Base-by-base conservation (phyloP, 1,140 invertebrate species). In the Tetramorium alpestre region DNA sequence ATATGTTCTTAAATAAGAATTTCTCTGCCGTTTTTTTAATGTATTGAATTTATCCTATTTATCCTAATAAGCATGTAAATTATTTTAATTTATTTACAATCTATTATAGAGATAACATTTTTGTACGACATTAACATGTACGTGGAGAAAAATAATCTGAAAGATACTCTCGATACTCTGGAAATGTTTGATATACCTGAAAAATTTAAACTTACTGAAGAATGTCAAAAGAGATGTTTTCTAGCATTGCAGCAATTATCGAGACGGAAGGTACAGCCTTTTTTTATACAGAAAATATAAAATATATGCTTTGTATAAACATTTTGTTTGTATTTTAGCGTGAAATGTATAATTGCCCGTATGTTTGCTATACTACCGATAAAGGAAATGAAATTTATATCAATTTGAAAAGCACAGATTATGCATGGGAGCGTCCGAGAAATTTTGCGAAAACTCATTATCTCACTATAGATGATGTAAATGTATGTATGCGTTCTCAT, bases 341-440 rank as follows among this genome's bases (percentile, higher is more conserved):
- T 65, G 25, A 91, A 78, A 92, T 91, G 5, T 91, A 93, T 33
- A 64, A 18, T n/a, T 92, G 92, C 64, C 89, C 93, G 5, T 93
- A 92, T 81, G 85, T 96, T 28, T 73, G 72, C 4, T 94, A 94
- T 58, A 82, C 91, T 13, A 94, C 94, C 1, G 80, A 89, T 8
- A 62, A 89, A 54, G 88, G 93, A n/a, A 93, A 92, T 44, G 90
- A 93, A 85, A 91, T 94, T 41, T 96, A 93, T 80, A 88, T 96
- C 1, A 93, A 96, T 85, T 88, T 96, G 3, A 56, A 44, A 41
- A 8, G 5, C 56, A 93, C 54, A 91, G 91, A 18, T 88, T 95
- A 94, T n/a, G 91, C 92, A 3, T 96, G 95, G 95, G 93, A 94
- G 78, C 44, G 70, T 25, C 94, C 95, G 3, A 88, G 84, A 85